phyloP scores from a whole-genome alignment of 2,797 vertebrate species.

The Odontamblyopus rebecca region DNA sequence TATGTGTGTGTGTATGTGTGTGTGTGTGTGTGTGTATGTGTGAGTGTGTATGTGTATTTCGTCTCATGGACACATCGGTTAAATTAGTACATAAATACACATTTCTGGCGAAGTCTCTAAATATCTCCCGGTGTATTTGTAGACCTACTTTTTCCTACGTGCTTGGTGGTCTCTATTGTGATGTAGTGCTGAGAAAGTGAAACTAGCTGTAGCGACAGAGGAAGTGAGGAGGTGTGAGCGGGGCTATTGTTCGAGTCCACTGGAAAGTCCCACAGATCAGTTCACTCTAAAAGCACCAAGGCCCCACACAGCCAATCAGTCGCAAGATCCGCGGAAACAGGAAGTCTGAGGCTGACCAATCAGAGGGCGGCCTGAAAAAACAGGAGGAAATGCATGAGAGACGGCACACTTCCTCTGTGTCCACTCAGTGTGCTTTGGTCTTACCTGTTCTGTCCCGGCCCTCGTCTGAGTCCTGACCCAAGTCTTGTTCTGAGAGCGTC shows the following conservation, averaged over 20 bases:
- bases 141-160: neutral
- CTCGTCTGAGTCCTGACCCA: neutral
- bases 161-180: neutral
- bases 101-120: too few relatives aligned
- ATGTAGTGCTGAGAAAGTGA: neutral
- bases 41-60: too few relatives aligned
- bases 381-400: constrained; percentile 7
- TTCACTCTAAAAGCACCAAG: neutral
- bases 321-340: neutral
- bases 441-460: neutral
- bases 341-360: neutral
- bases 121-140: neutral
- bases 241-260: neutral
- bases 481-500: neutral
- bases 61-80: too few relatives aligned
- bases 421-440: neutral
- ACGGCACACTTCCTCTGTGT: constrained; percentile 1
- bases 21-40: too few relatives aligned
- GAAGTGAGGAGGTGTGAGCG: neutral
- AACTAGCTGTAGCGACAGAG: neutral
- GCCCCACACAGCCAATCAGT: neutral
- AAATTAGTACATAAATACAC: too few relatives aligned
- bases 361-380: neutral
- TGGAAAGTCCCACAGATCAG: constrained; percentile 4
- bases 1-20: too few relatives aligned